Evolutionary conservation across 2,113 vertebrate genomes (phyloP), one percentile per base, ranked within the genome.

Genomic region (Hyperoodon ampullatus): DNA sequence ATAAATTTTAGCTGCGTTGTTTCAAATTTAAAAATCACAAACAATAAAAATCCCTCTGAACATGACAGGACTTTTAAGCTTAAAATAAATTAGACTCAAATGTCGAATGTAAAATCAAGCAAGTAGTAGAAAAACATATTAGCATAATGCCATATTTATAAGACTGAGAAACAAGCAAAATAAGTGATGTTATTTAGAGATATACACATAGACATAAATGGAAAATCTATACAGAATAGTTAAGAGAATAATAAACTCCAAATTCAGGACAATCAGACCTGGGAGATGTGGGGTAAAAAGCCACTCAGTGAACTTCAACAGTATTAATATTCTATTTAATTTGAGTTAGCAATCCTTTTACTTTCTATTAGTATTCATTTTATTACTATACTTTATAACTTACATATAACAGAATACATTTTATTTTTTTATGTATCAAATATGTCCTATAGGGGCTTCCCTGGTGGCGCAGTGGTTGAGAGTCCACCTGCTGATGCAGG

Each of bases 11-110:
- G 11, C 90, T 35, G 33, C 4, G 12, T 74, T 66, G 7, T n/a
- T 93, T 88, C 71, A 91, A 23, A 83, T 66, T 88, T 26, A 63
- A 85, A 94, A 84, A 68, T 50, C 8, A 55, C 72, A 89, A 78
- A 65, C 28, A 90, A 65, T 58, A 61, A 92, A 92, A 85, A 94
- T n/a, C 18, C 1, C 35, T 93, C 39, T 60, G 24, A 85, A 90
- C 4, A 83, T 44, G 23, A 61, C 2, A 80, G 11, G 50, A n/a
- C 63, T 77, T 75, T 95, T 35, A 39, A 88, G 35, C 66, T 60
- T 68, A 21, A 95, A 80, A 66, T 30, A 94, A 75, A 80, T 8
- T 58, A 12, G 19, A 72, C 90, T 70, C 44, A 78, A 93, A 84
- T 68, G 26, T 72, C 35, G 19, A 74, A 84, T 42, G 7, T 16